phyloP scores from a whole-genome alignment of 2,888 invertebrate species.

The Prenolepis imparis region DNA sequence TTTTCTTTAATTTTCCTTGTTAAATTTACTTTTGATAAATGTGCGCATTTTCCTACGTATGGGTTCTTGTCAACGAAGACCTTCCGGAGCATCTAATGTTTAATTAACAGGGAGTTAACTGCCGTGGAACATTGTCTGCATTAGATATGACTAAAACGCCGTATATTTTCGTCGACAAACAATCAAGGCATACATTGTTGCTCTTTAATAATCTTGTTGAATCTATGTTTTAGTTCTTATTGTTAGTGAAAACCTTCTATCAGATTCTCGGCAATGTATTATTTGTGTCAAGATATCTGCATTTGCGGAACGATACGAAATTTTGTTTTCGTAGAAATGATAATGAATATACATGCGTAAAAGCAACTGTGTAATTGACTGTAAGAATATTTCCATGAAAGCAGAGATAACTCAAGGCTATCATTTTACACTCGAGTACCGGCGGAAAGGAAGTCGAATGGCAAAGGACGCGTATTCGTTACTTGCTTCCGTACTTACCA shows the following conservation, averaged over 20 bases:
- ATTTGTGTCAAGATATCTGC: neutral
- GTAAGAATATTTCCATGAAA: neutral
- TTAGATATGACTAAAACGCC: slow-evolving; percentile 5
- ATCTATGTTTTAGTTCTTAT: neutral
- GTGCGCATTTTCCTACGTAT: neutral
- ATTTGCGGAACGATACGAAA: neutral
- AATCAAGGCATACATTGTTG: neutral
- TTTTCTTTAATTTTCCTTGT: no score
- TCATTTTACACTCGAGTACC: slow-evolving; percentile 15
- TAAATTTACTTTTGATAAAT: neutral
- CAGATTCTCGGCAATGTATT: neutral
- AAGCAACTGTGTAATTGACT: slow-evolving; percentile 17
- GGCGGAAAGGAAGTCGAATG: slow-evolving; percentile 28
- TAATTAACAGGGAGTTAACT: slow-evolving; percentile 19
- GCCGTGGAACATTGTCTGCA: neutral
- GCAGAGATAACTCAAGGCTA: slow-evolving; percentile 3
- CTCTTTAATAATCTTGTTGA: neutral
- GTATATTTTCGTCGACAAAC: neutral
- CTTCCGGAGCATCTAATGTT: neutral
- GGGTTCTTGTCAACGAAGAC: neutral
- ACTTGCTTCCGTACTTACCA: slow-evolving; percentile 50
- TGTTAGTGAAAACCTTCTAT: neutral
- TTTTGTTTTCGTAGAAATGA: neutral
- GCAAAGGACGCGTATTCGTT: slow-evolving; percentile 41
- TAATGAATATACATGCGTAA: neutral